Percentiles rank a stretch among this genome's conserved stretches.
Evolutionary conservation across 2,888 invertebrate genomes (phyloP).

Genomic region (Keiferia lycopersicella): DNA sequence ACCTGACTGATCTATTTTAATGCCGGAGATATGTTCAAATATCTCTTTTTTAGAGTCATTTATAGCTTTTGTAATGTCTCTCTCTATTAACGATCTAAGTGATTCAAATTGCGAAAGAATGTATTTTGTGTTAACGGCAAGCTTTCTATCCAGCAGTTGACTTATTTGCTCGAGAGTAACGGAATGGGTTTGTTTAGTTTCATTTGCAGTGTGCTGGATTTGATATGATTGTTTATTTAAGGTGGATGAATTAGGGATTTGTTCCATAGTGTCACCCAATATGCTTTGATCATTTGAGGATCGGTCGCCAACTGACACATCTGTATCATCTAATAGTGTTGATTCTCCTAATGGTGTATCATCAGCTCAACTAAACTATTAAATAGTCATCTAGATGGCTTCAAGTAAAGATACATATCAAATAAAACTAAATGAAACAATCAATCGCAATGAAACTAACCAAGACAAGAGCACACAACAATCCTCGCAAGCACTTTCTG

Average conservation of each 20-base stretch:
- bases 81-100: background rate
- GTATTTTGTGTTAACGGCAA: background rate
- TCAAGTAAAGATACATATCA: too few species aligned
- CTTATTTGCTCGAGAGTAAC: background rate
- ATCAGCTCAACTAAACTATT: too few species aligned
- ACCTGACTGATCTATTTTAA: background rate
- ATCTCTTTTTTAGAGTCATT: background rate
- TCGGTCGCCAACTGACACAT: too few species aligned
- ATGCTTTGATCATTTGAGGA: background rate
- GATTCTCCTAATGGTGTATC: too few species aligned
- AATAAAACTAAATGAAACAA: too few species aligned
- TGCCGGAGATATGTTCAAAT: background rate
- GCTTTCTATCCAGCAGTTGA: background rate
- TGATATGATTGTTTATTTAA: background rate
- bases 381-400: too few species aligned
- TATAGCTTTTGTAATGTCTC: background rate
- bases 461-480: too few species aligned
- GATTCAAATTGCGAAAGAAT: background rate
- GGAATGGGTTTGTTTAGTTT: background rate
- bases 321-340: too few species aligned
- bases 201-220: background rate
- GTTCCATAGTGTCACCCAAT: background rate
- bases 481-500: too few species aligned
- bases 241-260: too few species aligned
- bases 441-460: too few species aligned